Evolutionary conservation across 2,888 invertebrate species (phyloP).

Genomic region (Apodemia zela): DNA sequence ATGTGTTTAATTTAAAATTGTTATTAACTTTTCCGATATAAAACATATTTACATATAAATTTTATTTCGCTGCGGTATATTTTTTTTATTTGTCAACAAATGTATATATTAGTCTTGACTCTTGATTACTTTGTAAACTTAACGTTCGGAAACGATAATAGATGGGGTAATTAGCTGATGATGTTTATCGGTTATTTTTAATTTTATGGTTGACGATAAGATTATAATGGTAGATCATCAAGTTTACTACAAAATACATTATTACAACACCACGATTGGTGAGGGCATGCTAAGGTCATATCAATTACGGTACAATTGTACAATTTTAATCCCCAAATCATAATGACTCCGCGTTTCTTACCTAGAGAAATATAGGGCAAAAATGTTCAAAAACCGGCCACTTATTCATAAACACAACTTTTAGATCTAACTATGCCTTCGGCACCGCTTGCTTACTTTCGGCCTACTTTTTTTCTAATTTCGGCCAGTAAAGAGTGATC

Average conservation of each 20-base stretch:
- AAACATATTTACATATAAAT: background rate
- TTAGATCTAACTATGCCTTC: too few species aligned
- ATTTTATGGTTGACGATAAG: conserved; percentile 8
- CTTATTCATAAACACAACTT: too few species aligned
- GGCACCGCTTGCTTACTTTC: too few species aligned
- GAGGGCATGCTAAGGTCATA: conserved; percentile 2
- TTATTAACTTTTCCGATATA: too few species aligned
- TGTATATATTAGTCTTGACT: too few species aligned
- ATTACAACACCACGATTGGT: background rate
- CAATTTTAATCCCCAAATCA: conserved; percentile 2
- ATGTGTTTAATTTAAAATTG: background rate
- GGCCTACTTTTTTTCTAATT: too few species aligned
- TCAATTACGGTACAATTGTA: conserved; percentile 4
- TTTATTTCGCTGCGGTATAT: background rate
- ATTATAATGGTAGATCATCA: background rate
- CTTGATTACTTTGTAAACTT: background rate
- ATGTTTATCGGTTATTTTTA: conserved; percentile 10
- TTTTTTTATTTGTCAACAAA: too few species aligned
- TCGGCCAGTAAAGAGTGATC: too few species aligned
- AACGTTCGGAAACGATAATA: conserved; percentile 2
- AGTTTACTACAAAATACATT: conserved; percentile 10
- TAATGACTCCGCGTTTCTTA: background rate
- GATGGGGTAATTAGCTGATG: conserved; percentile 9
- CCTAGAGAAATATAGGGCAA: background rate
- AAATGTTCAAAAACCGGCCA: too few species aligned